Conservation (phyloP, 2,888 invertebrate species). For the Drosophila tripunctata region DNA sequence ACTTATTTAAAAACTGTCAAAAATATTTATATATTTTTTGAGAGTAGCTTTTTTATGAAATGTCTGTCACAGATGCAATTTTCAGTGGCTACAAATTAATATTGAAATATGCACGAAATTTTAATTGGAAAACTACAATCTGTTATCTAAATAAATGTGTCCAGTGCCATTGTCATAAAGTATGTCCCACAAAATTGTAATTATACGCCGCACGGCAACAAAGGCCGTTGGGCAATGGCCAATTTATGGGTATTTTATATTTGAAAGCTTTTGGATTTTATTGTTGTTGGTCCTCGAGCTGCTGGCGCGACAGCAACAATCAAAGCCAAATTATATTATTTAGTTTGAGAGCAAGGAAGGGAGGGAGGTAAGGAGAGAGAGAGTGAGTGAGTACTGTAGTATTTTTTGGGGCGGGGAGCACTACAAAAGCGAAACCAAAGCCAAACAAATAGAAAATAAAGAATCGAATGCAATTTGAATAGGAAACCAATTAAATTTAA, state of each 20-base stretch:
- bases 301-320: conserved; percentile 43
- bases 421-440: conserved; percentile 18
- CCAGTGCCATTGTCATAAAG: conserved; percentile 47
- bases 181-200: conserved; percentile 50
- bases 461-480: conserved; percentile 71
- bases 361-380: too few species aligned
- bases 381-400: too few species aligned
- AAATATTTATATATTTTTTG: not conserved
- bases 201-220: conserved; percentile 52
- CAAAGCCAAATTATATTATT: conserved; percentile 60
- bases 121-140: conserved; percentile 72
- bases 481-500: conserved; percentile 80
- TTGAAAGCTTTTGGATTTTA: conserved; percentile 48
- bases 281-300: conserved; percentile 44
- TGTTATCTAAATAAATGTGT: conserved; percentile 72
- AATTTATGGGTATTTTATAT: conserved; percentile 69
- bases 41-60: conserved; percentile 29
- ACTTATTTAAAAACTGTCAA: conserved; percentile 48
- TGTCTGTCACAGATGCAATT: conserved; percentile 47
- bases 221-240: conserved; percentile 48
- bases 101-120: conserved; percentile 51
- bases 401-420: conserved; percentile 4
- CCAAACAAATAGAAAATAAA: conserved; percentile 40
- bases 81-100: conserved; percentile 57
- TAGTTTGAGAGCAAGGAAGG: conserved; percentile 20